Percentiles rank a stretch among this genome's conserved stretches.
phyloP scores from a whole-genome alignment of 2,797 vertebrate species.

The Falco rusticolus region DNA sequence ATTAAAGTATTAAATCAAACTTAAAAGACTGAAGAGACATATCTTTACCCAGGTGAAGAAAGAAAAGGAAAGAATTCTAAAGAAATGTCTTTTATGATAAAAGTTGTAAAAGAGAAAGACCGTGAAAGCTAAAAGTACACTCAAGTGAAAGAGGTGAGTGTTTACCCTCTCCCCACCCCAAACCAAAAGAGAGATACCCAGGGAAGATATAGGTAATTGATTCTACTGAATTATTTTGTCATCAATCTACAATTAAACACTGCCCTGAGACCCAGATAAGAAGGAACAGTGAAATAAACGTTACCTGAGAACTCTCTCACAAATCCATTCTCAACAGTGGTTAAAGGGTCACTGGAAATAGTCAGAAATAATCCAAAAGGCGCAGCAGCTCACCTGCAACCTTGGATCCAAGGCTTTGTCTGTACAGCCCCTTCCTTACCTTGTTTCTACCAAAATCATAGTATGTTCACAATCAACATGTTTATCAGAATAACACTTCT shows the following conservation, averaged over 20 bases:
- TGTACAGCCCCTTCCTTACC: neutral
- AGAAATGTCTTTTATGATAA: neutral
- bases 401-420: neutral
- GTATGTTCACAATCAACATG: neutral
- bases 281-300: neutral
- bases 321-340: neutral
- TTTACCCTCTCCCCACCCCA: neutral
- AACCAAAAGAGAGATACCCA: neutral
- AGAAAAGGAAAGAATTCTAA: neutral
- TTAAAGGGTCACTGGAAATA: neutral
- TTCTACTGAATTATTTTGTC: constrained; percentile 33
- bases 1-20: neutral
- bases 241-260: constrained; percentile 19
- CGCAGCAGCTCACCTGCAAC: neutral
- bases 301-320: neutral
- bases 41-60: neutral
- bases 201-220: neutral
- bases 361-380: neutral
- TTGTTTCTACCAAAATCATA: neutral
- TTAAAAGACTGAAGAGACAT: neutral
- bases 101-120: neutral
- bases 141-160: neutral
- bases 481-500: neutral
- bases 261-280: neutral
- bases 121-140: neutral